phyloP scores from a whole-genome alignment of 53 echinoderm and acorn worm genomes.

The Luidia sarsii region DNA sequence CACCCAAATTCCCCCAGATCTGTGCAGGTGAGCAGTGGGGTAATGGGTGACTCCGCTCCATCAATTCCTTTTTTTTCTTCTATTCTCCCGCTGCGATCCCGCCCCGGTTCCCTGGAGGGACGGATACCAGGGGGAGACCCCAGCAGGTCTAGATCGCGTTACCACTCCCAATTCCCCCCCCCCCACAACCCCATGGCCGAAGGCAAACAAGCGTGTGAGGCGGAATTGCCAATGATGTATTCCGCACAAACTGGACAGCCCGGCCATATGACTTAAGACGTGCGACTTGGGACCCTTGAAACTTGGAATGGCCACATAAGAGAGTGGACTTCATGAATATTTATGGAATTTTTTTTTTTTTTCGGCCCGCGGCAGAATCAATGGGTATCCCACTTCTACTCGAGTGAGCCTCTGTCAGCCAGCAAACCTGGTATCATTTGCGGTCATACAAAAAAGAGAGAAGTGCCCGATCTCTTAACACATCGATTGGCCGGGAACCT shows the following conservation, averaged over 20 bases:
- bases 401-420: slow-evolving; percentile 22
- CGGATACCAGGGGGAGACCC: not conserved
- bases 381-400: slow-evolving; percentile 38
- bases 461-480: slow-evolving; percentile 48
- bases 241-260: not conserved
- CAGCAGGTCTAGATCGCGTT: slow-evolving; percentile 12
- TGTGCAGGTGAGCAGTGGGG: not conserved
- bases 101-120: slow-evolving; percentile 4
- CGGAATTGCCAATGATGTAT: not conserved
- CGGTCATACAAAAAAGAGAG: no score
- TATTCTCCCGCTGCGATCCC: slow-evolving; percentile 16
- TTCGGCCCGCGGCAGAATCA: not conserved
- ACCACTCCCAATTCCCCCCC: not conserved
- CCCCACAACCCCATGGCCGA: not conserved
- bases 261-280: not conserved
- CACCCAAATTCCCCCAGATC: slow-evolving; percentile 21
- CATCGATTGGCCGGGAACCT: slow-evolving; percentile 28
- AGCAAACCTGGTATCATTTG: slow-evolving; percentile 14
- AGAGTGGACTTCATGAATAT: slow-evolving; percentile 12
- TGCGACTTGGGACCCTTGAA: no score
- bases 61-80: no score
- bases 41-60: slow-evolving; percentile 8
- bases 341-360: not conserved
- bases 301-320: not conserved
- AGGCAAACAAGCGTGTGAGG: not conserved